Evolutionary conservation across 2,113 vertebrate genomes (phyloP).

Genomic region (Heloderma charlesbogerti): DNA sequence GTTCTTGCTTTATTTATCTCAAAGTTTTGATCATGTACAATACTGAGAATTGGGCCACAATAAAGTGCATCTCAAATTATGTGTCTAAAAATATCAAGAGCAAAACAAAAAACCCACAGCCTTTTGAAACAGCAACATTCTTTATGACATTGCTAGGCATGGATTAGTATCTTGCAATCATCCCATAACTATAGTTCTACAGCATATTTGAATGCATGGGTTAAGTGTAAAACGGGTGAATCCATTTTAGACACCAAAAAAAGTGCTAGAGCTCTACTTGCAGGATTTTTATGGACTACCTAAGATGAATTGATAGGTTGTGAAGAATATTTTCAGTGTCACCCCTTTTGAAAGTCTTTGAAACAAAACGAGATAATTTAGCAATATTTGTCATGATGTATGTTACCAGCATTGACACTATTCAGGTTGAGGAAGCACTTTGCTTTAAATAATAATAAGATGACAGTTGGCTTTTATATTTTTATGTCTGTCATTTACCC

Average conservation of each 20-base stretch:
- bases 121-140: constrained; percentile 17
- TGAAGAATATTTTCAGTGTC: constrained; percentile 16
- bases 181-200: constrained; percentile 1
- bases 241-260: not conserved
- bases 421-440: constrained; percentile 23
- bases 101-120: not conserved
- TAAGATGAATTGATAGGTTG: not conserved
- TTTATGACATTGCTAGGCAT: constrained; percentile 3
- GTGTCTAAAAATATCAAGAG: not conserved
- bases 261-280: not conserved
- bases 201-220: not conserved
- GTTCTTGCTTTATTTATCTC: not conserved
- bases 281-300: not conserved
- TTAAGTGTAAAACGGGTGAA: not conserved
- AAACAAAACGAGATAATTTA: constrained; percentile 14
- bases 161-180: constrained; percentile 1
- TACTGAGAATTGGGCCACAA: constrained; percentile 18
- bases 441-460: constrained; percentile 40
- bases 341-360: not conserved
- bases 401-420: constrained; percentile 14
- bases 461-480: constrained; percentile 43
- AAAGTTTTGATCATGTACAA: not conserved
- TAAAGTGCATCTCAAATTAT: constrained; percentile 15
- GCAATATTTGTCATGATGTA: not conserved
- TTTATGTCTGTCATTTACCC: constrained; percentile 54